Conservation (phyloP, 2,888 invertebrate species). For the Lymantria dispar region DNA sequence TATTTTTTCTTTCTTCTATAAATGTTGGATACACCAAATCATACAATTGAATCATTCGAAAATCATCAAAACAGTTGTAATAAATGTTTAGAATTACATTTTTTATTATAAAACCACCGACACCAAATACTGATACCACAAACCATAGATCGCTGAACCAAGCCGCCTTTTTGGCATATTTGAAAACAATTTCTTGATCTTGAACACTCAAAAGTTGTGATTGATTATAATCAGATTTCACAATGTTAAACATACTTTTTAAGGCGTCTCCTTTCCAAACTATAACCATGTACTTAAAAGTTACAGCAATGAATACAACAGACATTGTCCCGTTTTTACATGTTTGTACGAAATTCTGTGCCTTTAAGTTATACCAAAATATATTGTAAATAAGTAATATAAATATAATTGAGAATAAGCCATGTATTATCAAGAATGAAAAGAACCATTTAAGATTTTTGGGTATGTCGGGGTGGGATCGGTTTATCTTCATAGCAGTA, state of each 20-base stretch:
- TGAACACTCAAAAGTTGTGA: constrained; percentile 15
- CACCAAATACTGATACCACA: background rate
- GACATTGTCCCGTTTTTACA: constrained; percentile 22
- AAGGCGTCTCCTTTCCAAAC: constrained; percentile 21
- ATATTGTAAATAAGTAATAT: constrained; percentile 22
- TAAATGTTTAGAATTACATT: constrained; percentile 25
- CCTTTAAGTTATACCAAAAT: constrained; percentile 14
- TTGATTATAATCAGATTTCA: constrained; percentile 39
- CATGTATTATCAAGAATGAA: background rate
- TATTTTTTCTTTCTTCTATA: constrained; percentile 36
- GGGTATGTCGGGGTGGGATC: background rate
- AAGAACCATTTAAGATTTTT: background rate
- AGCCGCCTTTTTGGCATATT: constrained; percentile 33
- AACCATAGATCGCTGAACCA: constrained; percentile 42
- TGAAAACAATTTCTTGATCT: constrained; percentile 32
- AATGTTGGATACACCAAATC: constrained; percentile 36
- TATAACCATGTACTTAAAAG: background rate
- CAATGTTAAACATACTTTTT: constrained; percentile 15
- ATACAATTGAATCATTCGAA: constrained; percentile 31
- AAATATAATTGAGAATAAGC: background rate
- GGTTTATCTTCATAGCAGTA: background rate
- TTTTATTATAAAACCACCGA: constrained; percentile 24
- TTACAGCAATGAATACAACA: background rate
- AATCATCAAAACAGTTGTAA: constrained; percentile 25
- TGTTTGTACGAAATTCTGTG: constrained; percentile 15